These are phyloP conservation scores for Nasonia vitripennis DNA, from an alignment of 1,140 invertebrate genomes.

Conservation along the genomic window DNA sequence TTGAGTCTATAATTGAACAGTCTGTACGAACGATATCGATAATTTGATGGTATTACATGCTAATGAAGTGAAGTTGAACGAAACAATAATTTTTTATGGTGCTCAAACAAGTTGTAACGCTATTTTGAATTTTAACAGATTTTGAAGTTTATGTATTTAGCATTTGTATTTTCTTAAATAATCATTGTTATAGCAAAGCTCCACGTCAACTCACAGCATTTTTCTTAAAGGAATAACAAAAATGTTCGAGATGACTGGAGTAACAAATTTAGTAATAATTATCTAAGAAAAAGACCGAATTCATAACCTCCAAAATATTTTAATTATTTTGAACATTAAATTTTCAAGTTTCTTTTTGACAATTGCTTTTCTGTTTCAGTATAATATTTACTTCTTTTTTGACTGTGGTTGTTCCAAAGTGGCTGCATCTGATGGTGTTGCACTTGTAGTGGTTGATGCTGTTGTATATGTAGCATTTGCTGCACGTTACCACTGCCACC, in stretches of 20 bases:
- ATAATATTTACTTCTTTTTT: conserved; percentile 77
- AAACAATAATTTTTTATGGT: conserved; percentile 45
- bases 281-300: neutral
- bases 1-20: conserved; percentile 21
- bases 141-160: conserved; percentile 19
- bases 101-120: conserved; percentile 46
- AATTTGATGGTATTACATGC: conserved; percentile 48
- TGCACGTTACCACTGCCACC: conserved; percentile 77
- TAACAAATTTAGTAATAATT: neutral
- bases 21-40: conserved; percentile 36
- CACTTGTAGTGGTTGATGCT: conserved; percentile 50
- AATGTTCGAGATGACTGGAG: neutral
- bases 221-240: neutral
- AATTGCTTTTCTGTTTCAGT: conserved; percentile 58
- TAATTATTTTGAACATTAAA: conserved; percentile 16
- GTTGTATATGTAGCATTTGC: conserved; percentile 74
- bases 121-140: conserved; percentile 31
- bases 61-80: conserved; percentile 47
- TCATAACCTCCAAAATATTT: conserved; percentile 25
- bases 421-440: conserved; percentile 76
- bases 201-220: neutral
- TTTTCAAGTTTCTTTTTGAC: conserved; percentile 45
- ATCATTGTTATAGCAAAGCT: neutral
- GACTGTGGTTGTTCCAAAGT: conserved; percentile 76
- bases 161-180: conserved; percentile 34